phyloP scores from a whole-genome alignment of 2,113 vertebrate species.

The Ammodramus savannarum region DNA sequence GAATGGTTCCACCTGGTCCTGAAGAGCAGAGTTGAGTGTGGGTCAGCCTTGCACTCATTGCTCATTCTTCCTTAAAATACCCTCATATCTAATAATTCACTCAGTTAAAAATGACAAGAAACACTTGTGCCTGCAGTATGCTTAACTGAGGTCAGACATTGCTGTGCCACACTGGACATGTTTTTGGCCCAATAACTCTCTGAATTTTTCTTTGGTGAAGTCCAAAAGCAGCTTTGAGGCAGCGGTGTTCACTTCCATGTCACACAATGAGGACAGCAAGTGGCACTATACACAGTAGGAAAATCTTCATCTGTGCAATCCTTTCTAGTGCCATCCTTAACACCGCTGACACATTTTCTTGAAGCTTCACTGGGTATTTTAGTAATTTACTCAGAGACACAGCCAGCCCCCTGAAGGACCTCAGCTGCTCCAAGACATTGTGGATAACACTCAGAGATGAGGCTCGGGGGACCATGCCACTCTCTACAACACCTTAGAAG shows the following conservation, averaged over 20 bases:
- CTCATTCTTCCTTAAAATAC: not conserved
- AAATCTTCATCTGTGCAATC: fast-evolving
- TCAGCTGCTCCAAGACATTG: fast-evolving
- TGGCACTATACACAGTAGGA: not conserved
- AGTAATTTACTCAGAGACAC: fast-evolving
- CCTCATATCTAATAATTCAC: not conserved
- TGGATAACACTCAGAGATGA: fast-evolving
- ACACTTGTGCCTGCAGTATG: not conserved
- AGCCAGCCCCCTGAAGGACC: fast-evolving
- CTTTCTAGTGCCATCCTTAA: not conserved
- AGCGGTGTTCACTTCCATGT: fast-evolving
- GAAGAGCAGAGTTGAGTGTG: not conserved
- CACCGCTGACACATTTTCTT: fast-evolving
- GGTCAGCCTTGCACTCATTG: fast-evolving
- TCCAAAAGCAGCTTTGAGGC: not conserved
- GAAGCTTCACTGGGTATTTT: not conserved
- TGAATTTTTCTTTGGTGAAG: not conserved
- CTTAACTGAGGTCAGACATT: not conserved
- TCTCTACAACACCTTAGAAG: too few species aligned
- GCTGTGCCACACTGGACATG: fast-evolving
- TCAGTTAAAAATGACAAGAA: not conserved
- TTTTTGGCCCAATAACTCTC: not conserved
- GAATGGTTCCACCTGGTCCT: not conserved
- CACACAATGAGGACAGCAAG: fast-evolving
- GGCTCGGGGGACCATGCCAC: fast-evolving